Conservation (phyloP, 2,113 vertebrate species). For the Gymnobelideus leadbeateri region DNA sequence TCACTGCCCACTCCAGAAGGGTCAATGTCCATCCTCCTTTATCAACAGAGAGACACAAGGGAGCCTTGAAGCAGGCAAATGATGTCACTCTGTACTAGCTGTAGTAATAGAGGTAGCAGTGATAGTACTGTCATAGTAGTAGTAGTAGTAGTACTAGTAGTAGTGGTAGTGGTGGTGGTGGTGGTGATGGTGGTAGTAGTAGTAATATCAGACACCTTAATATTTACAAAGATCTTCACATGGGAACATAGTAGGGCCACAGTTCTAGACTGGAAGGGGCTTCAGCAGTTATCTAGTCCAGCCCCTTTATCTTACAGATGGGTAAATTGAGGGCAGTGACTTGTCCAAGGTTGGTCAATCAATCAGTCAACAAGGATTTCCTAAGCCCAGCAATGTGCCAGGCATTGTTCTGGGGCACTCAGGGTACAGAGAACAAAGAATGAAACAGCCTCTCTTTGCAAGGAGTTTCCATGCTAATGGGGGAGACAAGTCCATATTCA, state of each 20-base stretch:
- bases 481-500: not conserved
- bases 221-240: too few relatives aligned
- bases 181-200: too few relatives aligned
- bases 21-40: not conserved
- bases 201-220: too few relatives aligned
- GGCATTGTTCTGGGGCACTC: not conserved
- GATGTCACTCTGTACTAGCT: not conserved
- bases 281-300: not conserved
- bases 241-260: not conserved
- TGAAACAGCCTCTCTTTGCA: not conserved
- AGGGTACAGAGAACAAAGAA: not conserved
- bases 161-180: too few relatives aligned
- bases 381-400: not conserved
- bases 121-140: too few relatives aligned
- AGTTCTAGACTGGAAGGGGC: not conserved
- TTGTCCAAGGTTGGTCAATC: not conserved
- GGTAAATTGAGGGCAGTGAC: not conserved
- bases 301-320: not conserved
- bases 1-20: too few relatives aligned
- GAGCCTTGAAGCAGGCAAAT: not conserved
- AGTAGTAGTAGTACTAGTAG: too few relatives aligned
- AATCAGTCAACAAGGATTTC: too few relatives aligned
- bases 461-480: too few relatives aligned
- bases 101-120: too few relatives aligned
- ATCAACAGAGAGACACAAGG: not conserved